Percentiles rank a stretch among this genome's conserved stretches.
Evolutionary conservation across 2,888 invertebrate genomes (phyloP).

Genomic region (Cephus spinipes): DNA sequence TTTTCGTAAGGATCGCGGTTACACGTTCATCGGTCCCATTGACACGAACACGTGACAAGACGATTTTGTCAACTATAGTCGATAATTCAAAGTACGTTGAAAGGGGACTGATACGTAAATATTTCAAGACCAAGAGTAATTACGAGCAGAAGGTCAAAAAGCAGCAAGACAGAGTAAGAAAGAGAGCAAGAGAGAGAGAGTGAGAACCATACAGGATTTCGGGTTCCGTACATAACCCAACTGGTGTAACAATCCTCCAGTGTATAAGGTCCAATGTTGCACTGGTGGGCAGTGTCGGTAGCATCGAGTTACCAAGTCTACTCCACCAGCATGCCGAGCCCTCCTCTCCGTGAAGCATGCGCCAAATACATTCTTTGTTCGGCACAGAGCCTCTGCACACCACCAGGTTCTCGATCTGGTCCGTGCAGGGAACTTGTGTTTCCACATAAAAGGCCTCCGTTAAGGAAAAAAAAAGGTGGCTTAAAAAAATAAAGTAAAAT

Average conservation of each 20-base stretch:
- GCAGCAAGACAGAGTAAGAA: conserved; percentile 21
- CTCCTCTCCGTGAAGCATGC: conserved; percentile 22
- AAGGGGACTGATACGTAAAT: neutral
- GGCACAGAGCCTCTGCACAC: conserved; percentile 19
- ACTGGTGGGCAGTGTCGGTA: conserved; percentile 31
- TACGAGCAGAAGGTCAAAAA: neutral
- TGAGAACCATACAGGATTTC: neutral
- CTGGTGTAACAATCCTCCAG: neutral
- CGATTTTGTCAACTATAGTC: neutral
- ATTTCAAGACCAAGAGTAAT: neutral
- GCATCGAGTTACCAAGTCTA: conserved; percentile 49
- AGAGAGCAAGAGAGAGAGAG: conserved; percentile 16
- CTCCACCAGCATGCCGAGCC: neutral
- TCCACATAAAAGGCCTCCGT: conserved; percentile 6
- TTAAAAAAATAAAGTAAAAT: neutral
- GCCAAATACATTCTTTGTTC: conserved; percentile 52
- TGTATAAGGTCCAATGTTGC: neutral
- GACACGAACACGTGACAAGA: neutral
- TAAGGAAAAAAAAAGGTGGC: neutral
- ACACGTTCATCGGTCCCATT: too few relatives aligned
- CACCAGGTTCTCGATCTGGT: conserved; percentile 3
- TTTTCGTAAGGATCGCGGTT: too few relatives aligned
- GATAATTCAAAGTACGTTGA: neutral
- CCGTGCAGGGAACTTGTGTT: conserved; percentile 19
- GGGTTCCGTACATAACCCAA: neutral